These are phyloP conservation scores for Aeoliscus strigatus DNA, from an alignment of 2,797 vertebrate species.

Conservation along the genomic window DNA sequence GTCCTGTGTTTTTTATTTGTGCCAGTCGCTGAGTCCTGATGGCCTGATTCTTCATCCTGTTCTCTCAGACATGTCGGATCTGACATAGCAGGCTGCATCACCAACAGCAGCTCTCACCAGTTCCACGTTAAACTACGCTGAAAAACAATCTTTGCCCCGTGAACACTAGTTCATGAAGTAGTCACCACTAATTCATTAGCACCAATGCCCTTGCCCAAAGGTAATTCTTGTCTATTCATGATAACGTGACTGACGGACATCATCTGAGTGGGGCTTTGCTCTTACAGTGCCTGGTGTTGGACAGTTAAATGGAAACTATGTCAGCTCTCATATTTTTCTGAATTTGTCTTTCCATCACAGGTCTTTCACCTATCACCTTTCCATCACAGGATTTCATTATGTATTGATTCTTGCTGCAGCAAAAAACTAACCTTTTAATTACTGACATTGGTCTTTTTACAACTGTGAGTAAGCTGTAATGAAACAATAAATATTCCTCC, in stretches of 20 bases:
- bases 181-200: constrained; percentile 47
- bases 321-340: constrained; percentile 23
- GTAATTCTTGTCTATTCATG: constrained; percentile 47
- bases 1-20: background rate
- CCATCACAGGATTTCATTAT: constrained; percentile 17
- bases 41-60: constrained; percentile 27
- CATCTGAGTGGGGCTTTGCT: constrained; percentile 36
- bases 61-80: constrained; percentile 23
- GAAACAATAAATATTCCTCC: constrained; percentile 13
- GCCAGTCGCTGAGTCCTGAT: constrained; percentile 16
- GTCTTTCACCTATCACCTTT: too few species aligned
- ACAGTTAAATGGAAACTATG: constrained; percentile 25
- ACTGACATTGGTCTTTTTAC: constrained; percentile 3
- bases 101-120: constrained; percentile 51
- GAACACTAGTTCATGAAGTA: constrained; percentile 40
- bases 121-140: constrained; percentile 41
- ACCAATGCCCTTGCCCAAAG: constrained; percentile 46
- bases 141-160: constrained; percentile 30
- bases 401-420: constrained; percentile 3
- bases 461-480: constrained; percentile 11
- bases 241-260: constrained; percentile 27
- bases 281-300: constrained; percentile 24
- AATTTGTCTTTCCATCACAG: constrained; percentile 44
- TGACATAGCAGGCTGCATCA: constrained; percentile 38
- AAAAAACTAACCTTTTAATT: constrained; percentile 2